A percentile compares a stretch with the other conserved stretches of the same genome.
Conservation (phyloP, 1,140 invertebrate species). For the Drosophila sucinea region DNA sequence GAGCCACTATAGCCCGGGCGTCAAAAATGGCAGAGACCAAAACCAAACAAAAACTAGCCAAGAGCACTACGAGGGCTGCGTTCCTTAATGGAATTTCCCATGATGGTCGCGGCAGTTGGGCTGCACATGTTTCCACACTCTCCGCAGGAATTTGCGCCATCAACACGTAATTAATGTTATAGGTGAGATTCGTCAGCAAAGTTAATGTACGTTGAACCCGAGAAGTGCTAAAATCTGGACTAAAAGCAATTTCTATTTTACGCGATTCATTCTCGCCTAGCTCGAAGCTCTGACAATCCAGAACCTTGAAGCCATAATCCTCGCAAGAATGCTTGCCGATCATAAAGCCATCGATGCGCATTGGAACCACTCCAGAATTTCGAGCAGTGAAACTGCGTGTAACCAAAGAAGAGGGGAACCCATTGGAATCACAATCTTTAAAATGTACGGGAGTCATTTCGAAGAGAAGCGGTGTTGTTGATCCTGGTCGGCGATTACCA, state of each 20-base stretch:
- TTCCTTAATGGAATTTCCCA: conserved; percentile 92
- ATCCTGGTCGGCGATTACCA: conserved; percentile 93
- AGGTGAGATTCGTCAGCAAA: conserved; percentile 86
- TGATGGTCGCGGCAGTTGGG: conserved; percentile 89
- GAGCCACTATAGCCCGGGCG: conserved; percentile 87
- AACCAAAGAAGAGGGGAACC: conserved; percentile 5
- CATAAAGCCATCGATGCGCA: conserved; percentile 90
- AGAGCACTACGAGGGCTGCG: conserved; percentile 86
- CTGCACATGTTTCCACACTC: conserved; percentile 89
- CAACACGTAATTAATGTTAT: conserved; percentile 89
- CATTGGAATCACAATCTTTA: conserved; percentile 86
- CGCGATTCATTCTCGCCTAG: conserved; percentile 92
- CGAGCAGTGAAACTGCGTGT: conserved; percentile 93
- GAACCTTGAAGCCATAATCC: conserved; percentile 93
- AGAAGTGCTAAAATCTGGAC: conserved; percentile 95
- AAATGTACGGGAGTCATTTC: conserved; percentile 93
- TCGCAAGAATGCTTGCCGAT: conserved; percentile 91
- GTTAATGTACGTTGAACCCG: conserved; percentile 88
- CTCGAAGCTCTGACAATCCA: conserved; percentile 92
- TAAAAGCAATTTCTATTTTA: conserved; percentile 95
- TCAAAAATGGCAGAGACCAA: conserved; percentile 89
- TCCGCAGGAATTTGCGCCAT: conserved; percentile 91
- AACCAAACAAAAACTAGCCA: conserved; percentile 87
- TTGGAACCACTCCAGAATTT: conserved; percentile 93
- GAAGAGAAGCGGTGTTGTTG: conserved; percentile 89